Evolutionary conservation across 2,113 vertebrate genomes (phyloP).

Genomic region (Aramus guarauna): DNA sequence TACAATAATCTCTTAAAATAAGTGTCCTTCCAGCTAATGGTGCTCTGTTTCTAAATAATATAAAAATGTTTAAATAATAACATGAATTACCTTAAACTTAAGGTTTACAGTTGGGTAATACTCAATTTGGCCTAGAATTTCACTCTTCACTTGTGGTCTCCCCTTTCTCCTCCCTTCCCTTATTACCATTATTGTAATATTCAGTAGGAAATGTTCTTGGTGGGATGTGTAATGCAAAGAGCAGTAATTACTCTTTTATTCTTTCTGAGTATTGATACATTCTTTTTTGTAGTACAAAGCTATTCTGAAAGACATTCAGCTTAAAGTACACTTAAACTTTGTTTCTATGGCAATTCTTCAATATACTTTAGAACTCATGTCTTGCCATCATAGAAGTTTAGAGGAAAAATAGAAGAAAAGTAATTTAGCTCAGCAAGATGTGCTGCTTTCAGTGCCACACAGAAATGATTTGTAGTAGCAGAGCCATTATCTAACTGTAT

Average conservation of each 20-base stretch:
- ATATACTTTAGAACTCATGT: neutral
- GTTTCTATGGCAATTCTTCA: slow-evolving; percentile 27
- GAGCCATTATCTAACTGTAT: neutral
- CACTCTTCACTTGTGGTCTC: neutral
- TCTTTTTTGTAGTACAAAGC: neutral
- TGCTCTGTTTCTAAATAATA: neutral
- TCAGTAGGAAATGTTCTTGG: neutral
- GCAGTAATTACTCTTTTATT: neutral
- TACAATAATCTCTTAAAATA: neutral
- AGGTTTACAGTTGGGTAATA: neutral
- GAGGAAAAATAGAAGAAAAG: neutral
- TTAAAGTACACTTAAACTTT: neutral
- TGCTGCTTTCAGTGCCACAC: neutral
- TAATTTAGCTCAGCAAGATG: neutral
- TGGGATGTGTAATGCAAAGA: neutral
- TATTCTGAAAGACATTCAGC: neutral
- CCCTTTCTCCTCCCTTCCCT: neutral
- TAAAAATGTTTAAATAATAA: neutral
- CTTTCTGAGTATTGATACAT: neutral
- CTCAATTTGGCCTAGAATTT: neutral
- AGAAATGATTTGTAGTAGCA: neutral
- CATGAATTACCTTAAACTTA: neutral
- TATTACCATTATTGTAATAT: neutral
- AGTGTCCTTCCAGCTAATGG: neutral
- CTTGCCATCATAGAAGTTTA: neutral